A percentile compares a stretch with the other conserved stretches of the same genome.
Evolutionary conservation across 2,797 vertebrate genomes (phyloP).

Genomic region (Anguilla marmorata): DNA sequence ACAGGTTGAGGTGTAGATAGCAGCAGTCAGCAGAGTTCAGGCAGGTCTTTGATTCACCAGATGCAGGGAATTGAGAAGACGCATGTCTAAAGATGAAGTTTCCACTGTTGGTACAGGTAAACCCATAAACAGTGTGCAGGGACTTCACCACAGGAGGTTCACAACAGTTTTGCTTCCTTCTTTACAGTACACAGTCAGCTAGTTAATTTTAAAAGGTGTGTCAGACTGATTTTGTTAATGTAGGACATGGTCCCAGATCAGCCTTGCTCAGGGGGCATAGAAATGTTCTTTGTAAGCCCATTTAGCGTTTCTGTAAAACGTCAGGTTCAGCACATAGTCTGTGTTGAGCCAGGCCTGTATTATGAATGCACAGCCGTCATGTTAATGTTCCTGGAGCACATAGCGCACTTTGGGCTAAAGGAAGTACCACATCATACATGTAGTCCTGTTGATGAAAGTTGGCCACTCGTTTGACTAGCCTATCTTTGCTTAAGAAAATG

Average conservation of each 20-base stretch:
- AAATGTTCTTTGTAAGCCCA: neutral
- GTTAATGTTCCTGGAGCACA: neutral
- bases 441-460: neutral
- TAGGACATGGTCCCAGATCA: neutral
- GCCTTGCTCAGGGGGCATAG: neutral
- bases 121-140: neutral
- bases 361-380: neutral
- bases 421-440: neutral
- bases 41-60: constrained; percentile 39
- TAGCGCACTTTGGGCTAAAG: neutral
- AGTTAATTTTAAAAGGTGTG: neutral
- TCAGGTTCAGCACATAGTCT: neutral
- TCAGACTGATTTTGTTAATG: neutral
- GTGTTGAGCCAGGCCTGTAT: neutral
- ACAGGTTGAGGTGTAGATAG: constrained; percentile 53
- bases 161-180: neutral
- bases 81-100: constrained; percentile 45
- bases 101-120: constrained; percentile 58
- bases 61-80: constrained; percentile 38
- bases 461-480: neutral
- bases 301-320: neutral
- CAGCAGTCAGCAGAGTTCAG: constrained; percentile 49
- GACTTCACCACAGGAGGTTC: neutral
- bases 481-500: neutral
- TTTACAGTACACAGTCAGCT: neutral